These are phyloP conservation scores for Trichomalopsis sarcophagae DNA, from an alignment of 1,140 invertebrate genomes.

Conservation along the genomic window DNA sequence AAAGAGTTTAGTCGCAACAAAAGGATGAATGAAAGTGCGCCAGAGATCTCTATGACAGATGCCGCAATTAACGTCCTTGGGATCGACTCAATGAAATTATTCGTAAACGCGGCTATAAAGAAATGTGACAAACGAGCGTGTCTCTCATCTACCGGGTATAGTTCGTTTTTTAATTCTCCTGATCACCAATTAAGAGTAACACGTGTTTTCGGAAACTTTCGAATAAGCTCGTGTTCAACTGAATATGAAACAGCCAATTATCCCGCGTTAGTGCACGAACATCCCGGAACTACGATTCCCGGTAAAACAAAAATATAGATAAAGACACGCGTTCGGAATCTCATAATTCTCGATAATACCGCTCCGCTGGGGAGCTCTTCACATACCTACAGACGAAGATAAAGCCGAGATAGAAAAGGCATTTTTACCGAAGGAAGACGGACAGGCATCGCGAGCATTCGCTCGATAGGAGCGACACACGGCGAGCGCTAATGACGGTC, in stretches of 20 bases:
- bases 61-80: neutral
- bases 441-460: slow-evolving; percentile 63
- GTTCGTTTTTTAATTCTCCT: neutral
- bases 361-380: neutral
- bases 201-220: neutral
- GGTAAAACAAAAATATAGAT: slow-evolving; percentile 10
- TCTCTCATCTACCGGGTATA: neutral
- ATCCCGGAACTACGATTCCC: neutral
- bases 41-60: neutral
- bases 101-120: neutral
- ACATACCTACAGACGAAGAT: slow-evolving; percentile 14
- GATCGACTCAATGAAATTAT: neutral
- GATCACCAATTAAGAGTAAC: neutral
- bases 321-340: neutral
- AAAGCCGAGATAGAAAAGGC: slow-evolving; percentile 50
- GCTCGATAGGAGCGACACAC: slow-evolving; percentile 51
- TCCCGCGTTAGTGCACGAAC: neutral
- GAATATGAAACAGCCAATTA: slow-evolving; percentile 8
- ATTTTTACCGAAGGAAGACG: slow-evolving; percentile 40
- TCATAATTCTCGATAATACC: neutral
- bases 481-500: slow-evolving; percentile 69
- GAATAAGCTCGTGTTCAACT: neutral
- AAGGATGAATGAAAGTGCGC: neutral
- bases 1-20: slow-evolving; percentile 10
- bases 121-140: neutral